These are phyloP conservation scores for Ciconia nigra DNA, from an alignment of 2,797 vertebrate genomes.

Conservation along the genomic window DNA sequence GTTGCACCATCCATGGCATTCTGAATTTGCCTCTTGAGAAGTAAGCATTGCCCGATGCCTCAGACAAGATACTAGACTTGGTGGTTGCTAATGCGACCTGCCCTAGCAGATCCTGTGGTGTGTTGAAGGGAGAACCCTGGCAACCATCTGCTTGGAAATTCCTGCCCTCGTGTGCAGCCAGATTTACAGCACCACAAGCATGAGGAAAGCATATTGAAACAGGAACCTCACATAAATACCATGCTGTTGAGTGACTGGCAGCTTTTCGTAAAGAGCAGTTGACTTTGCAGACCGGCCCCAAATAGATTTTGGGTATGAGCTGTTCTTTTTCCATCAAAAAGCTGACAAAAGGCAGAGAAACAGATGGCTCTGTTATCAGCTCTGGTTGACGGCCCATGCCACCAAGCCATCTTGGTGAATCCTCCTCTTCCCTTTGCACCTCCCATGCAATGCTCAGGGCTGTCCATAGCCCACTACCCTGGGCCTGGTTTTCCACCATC, in stretches of 20 bases:
- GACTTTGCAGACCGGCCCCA: not conserved
- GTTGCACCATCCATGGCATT: not conserved
- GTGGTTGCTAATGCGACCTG: not conserved
- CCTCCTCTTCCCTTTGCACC: not conserved
- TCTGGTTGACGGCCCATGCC: not conserved
- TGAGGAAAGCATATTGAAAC: not conserved
- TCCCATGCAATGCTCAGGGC: not conserved
- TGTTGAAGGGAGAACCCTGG: not conserved
- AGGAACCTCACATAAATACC: not conserved
- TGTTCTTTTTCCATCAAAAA: not conserved
- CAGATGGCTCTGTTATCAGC: not conserved
- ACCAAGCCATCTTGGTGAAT: not conserved
- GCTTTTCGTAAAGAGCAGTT: not conserved
- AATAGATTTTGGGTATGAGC: not conserved
- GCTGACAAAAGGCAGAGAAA: not conserved
- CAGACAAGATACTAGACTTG: not conserved
- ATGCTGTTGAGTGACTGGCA: not conserved
- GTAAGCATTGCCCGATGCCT: not conserved
- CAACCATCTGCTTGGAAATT: not conserved
- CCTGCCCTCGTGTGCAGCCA: not conserved
- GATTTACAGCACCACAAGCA: not conserved
- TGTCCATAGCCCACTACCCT: not conserved
- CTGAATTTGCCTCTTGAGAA: not conserved
- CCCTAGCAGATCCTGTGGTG: not conserved
- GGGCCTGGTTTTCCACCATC: not conserved